A percentile compares a stretch with the other conserved stretches of the same genome.
Evolutionary conservation across 2,888 invertebrate genomes (phyloP).

Genomic region (Linnaemya vulpina): DNA sequence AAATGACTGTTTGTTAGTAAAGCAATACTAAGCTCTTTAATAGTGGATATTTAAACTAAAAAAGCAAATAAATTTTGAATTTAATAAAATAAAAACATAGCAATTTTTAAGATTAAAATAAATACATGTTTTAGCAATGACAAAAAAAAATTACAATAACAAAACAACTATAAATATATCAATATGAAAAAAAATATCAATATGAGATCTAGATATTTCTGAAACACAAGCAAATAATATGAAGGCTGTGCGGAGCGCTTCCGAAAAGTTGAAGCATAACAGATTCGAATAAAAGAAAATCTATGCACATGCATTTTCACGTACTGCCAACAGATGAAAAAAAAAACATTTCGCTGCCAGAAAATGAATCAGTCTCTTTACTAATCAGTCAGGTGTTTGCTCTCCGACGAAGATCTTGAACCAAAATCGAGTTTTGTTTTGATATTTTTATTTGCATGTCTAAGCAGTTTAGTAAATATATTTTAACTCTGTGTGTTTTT

Average conservation of each 20-base stretch:
- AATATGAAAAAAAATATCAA: slow-evolving; percentile 5
- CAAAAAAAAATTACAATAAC: not conserved
- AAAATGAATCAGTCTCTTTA: not conserved
- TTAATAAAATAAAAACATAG: not conserved
- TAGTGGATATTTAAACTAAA: no score
- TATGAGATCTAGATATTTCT: slow-evolving; percentile 40
- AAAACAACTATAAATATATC: not conserved
- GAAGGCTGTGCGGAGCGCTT: slow-evolving; percentile 34
- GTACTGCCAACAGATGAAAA: not conserved
- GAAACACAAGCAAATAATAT: slow-evolving; percentile 2
- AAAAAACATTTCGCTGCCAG: not conserved
- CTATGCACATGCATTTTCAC: not conserved
- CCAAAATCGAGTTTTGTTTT: slow-evolving; percentile 51
- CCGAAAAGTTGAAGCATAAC: slow-evolving; percentile 14
- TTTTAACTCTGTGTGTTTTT: slow-evolving; percentile 34
- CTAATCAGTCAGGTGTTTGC: not conserved
- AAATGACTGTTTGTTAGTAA: no score
- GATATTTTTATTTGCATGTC: slow-evolving; percentile 8
- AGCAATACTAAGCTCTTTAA: no score
- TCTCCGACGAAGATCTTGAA: slow-evolving; percentile 56
- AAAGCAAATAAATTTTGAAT: not conserved
- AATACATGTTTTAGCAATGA: slow-evolving; percentile 7
- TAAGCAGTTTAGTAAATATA: slow-evolving; percentile 38
- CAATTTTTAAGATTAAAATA: slow-evolving; percentile 2
- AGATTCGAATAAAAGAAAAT: slow-evolving; percentile 29